These are phyloP conservation scores for Cottus gobio DNA, from an alignment of 2,113 vertebrate genomes.

Conservation along the genomic window DNA sequence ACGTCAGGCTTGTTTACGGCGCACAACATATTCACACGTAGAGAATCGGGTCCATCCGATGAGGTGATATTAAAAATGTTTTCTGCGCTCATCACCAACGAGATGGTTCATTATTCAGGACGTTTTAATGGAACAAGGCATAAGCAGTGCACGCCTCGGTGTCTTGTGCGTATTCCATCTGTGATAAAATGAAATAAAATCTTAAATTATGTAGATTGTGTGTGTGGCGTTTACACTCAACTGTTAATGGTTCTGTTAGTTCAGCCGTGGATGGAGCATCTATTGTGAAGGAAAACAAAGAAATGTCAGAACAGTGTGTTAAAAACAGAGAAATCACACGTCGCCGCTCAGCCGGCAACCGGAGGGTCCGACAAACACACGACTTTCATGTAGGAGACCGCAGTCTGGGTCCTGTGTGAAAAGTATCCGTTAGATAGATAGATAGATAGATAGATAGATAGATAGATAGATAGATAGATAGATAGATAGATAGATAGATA, in stretches of 20 bases:
- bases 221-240: background rate
- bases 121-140: background rate
- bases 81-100: slow-evolving; percentile 48
- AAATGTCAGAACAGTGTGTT: background rate
- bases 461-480: too few relatives aligned
- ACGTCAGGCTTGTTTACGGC: slow-evolving; percentile 58
- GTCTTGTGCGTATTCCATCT: slow-evolving; percentile 13
- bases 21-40: slow-evolving; percentile 44
- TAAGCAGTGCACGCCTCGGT: background rate
- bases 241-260: background rate
- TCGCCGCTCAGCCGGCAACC: too few relatives aligned
- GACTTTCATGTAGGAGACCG: too few relatives aligned
- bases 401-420: background rate
- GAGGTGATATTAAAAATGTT: slow-evolving; percentile 34
- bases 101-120: slow-evolving; percentile 31
- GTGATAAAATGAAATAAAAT: too few relatives aligned
- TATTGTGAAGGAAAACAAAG: background rate
- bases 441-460: too few relatives aligned
- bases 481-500: too few relatives aligned
- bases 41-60: slow-evolving; percentile 27
- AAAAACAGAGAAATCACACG: too few relatives aligned
- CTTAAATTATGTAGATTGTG: background rate
- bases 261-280: background rate
- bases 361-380: background rate
- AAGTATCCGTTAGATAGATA: too few relatives aligned